Base-by-base conservation (phyloP, 2,888 invertebrate species). In the Caenorhabditis sulstoni region DNA sequence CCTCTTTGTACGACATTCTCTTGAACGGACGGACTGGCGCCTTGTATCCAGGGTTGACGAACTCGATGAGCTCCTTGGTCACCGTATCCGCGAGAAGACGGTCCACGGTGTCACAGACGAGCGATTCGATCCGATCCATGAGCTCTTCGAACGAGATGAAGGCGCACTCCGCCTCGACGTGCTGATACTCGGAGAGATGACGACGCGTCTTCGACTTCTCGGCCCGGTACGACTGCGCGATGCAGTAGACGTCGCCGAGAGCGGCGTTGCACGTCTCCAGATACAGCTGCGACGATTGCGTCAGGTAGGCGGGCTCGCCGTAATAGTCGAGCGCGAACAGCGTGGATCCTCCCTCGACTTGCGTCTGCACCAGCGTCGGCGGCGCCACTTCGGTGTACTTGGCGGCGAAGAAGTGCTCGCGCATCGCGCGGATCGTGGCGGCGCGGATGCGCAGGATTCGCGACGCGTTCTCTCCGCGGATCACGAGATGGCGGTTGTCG, bases 301-400 rank as follows among this genome's bases (percentile, higher is more conserved):
- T 99, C 79, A 99, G 92, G 91, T 94, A 99, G 0, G 98, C 97
- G 90, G 92, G 91, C 89, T 93, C 92, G 49, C 93, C 93, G 89
- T 93, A 93, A 88, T 93, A 93, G 85, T 93, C 91, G 23, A 93
- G 90, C 83, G 92, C 95, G 91, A 99, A 99, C 18, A 99, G 93
- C 0, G 99, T 99, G 8, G 97, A 94, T 47, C 99, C 99, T 14
- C 99, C 99, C 92, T 99, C 99, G n/a, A 96, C 96, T 93, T 98
- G 98, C 0, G 97, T 97, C 92, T 99, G 98, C 35, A 99, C 99
- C 59, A 99, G 92, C 0, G 98, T 97, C 45, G 99, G 99, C 29
- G 99, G 99, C 5, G 95, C 94, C 16, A 99, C 94, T 92, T 99
- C 98, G 83, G 93, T 94, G 91, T 97, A 98, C 50, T 94, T 94